Conservation (phyloP, 2,888 invertebrate genomes). For the Glyphotaelius pellucidus region DNA sequence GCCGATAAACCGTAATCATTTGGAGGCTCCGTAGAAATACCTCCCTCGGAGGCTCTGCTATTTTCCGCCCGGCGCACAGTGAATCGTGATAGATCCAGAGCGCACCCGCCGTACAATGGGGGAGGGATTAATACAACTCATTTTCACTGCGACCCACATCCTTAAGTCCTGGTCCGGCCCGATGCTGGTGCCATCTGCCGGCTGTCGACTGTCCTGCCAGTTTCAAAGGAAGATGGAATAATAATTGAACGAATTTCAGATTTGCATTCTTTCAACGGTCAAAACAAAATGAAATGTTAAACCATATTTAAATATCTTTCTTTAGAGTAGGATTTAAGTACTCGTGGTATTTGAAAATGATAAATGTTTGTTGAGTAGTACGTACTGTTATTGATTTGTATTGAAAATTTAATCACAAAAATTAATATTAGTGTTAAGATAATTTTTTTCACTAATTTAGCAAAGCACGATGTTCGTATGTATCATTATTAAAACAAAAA, state of each 20-base stretch:
- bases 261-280: neutral
- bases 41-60: neutral
- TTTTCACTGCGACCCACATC: neutral
- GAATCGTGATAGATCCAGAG: neutral
- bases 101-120: neutral
- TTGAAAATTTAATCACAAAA: no score
- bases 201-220: neutral
- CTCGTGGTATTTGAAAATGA: no score
- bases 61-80: neutral
- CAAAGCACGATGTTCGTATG: no score
- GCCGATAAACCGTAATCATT: neutral
- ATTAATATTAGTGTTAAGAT: neutral
- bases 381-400: no score
- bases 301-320: neutral
- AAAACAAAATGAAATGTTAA: neutral
- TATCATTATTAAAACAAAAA: no score
- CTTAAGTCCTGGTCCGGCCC: neutral
- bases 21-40: neutral
- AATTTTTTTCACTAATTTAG: neutral
- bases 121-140: neutral
- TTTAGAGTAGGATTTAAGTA: neutral
- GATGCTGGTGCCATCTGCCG: neutral
- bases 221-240: neutral
- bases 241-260: neutral
- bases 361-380: no score